Base-by-base conservation (phyloP, 2,113 vertebrate species). In the Uropsilus gracilis region DNA sequence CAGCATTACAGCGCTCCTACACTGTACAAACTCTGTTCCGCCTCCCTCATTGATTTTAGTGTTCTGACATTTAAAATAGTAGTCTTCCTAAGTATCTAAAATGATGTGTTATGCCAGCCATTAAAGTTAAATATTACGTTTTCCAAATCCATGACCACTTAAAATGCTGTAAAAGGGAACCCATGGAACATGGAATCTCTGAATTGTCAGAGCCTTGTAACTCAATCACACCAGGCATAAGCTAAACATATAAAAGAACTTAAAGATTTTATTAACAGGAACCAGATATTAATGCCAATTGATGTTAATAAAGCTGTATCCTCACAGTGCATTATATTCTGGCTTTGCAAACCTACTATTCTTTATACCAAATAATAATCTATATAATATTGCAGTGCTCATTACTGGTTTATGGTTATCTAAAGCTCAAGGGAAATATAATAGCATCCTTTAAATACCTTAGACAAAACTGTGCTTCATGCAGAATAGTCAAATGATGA, bases 261-360 rank as follows among this genome's bases (percentile, higher is more conserved):
- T 44, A 30, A 59, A 30, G 59, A 16, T 87, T 91, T 78, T 91
- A 50, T 86, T 89, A 91, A 77, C 34, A 94, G 89, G n/a, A 81
- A 72, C 24, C 26, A 42, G 20, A 90, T 53, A 91, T 77, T 75
- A 81, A 76, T 88, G 77, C 18, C 22, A 87, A 22, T 57, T 71
- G 17, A 89, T 80, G 17, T 46, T 90, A 76, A 61, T 48, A 69
- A 93, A 93, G 28, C 48, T 28, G 2, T 85, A 61, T 73, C 44
- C 9, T 88, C 69, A 84, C 0, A 46, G 30, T 68, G 14, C 6
- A 12, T 82, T 96, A 50, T 44, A 90, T 85, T 93, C 34, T 12
- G 24, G 59, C 24, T 83, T 83, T 78, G 50, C 2, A 6, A 59
- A 5, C 8, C 24, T 28, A 82, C 34, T 64, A 37, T n/a, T n/a